Conservation (phyloP, 2,888 invertebrate genomes). For the Globia sparganii region DNA sequence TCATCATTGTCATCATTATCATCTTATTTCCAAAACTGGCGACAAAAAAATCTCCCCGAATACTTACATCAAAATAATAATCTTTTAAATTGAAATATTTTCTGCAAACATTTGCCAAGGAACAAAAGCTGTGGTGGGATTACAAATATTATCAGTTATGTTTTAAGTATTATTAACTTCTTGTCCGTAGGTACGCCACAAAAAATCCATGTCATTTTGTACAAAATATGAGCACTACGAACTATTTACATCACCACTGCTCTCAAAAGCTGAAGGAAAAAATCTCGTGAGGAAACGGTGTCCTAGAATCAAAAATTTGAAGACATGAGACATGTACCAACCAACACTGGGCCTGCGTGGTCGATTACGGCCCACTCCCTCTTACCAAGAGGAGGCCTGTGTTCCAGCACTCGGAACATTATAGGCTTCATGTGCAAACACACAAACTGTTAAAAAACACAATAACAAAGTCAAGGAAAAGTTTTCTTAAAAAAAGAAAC, state of each 20-base stretch:
- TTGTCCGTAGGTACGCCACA: too few species aligned
- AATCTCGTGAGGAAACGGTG: not conserved
- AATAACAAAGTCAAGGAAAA: not conserved
- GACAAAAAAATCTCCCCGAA: too few species aligned
- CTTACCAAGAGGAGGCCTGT: not conserved
- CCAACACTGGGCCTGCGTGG: not conserved
- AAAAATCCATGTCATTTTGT: too few species aligned
- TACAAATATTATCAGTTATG: too few species aligned
- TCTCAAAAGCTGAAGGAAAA: not conserved
- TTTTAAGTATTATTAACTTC: too few species aligned
- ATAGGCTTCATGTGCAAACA: not conserved
- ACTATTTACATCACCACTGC: not conserved
- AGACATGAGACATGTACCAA: not conserved
- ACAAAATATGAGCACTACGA: not conserved
- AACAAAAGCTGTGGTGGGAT: too few species aligned
- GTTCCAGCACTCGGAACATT: not conserved
- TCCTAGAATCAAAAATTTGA: not conserved
- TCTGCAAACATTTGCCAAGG: too few species aligned
- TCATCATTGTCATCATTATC: too few species aligned
- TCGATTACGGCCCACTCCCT: not conserved
- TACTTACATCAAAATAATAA: too few species aligned
- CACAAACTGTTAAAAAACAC: not conserved
- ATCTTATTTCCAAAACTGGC: too few species aligned
- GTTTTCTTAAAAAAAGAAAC: not conserved
- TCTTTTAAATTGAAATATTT: too few species aligned